A percentile compares a stretch with the other conserved stretches of the same genome.
Evolutionary conservation across 2,113 vertebrate genomes (phyloP).

Genomic region (Hemiscyllium ocellatum): DNA sequence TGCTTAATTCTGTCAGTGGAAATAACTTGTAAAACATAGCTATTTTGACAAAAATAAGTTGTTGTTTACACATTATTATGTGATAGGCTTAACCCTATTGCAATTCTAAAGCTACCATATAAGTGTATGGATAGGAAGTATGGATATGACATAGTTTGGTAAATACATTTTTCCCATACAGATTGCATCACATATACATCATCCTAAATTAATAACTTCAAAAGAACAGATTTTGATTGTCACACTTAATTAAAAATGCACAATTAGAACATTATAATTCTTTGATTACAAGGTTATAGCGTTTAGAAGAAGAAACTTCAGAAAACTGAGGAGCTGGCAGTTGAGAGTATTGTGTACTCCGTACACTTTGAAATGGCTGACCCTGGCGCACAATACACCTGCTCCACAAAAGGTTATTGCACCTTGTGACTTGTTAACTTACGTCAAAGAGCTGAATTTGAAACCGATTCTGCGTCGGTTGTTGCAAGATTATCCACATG

Average conservation of each 20-base stretch:
- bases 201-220: neutral
- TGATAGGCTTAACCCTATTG: too few species aligned
- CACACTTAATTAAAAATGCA: neutral
- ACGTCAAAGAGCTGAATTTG: neutral
- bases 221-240: neutral
- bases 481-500: neutral
- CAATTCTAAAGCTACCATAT: neutral
- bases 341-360: neutral
- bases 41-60: too few species aligned
- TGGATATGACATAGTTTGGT: neutral
- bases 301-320: neutral
- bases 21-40: neutral
- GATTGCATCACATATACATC: neutral
- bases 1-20: neutral
- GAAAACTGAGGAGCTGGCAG: neutral
- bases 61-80: neutral
- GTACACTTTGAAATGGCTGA: constrained; percentile 2
- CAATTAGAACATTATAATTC: neutral
- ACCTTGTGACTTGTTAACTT: constrained; percentile 31
- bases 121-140: neutral
- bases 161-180: neutral
- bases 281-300: neutral
- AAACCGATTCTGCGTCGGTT: neutral
- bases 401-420: neutral
- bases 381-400: neutral